Evolutionary conservation across 2,113 vertebrate genomes (phyloP).

Genomic region (Triplophysa siluroides): DNA sequence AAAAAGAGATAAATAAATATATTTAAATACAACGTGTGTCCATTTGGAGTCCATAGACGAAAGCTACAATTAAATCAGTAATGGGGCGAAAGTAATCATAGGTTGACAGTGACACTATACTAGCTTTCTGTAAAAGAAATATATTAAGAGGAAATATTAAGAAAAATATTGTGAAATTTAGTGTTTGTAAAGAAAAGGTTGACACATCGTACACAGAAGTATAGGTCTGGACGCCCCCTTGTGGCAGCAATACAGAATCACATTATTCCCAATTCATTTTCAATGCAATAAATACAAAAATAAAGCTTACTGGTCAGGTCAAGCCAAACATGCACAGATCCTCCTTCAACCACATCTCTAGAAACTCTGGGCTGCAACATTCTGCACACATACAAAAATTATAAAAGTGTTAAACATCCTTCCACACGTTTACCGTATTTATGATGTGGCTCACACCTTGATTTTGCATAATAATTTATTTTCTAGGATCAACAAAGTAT

Average conservation of each 20-base stretch:
- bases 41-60: not conserved
- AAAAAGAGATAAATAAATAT: not conserved
- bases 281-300: not conserved
- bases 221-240: not conserved
- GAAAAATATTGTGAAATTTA: not conserved
- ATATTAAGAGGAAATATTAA: not conserved
- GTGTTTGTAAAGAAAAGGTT: not conserved
- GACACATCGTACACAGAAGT: not conserved
- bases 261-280: not conserved
- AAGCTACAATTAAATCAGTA: not conserved
- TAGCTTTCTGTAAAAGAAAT: too few species aligned
- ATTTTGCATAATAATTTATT: too few species aligned
- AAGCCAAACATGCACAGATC: slow-evolving; percentile 77
- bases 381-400: slow-evolving; percentile 58
- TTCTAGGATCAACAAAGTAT: too few species aligned
- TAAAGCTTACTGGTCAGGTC: slow-evolving; percentile 73
- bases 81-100: too few species aligned
- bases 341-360: slow-evolving; percentile 70
- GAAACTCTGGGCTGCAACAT: slow-evolving; percentile 66
- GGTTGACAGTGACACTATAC: too few species aligned
- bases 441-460: too few species aligned
- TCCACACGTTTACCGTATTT: slow-evolving; percentile 13
- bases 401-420: not conserved
- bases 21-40: not conserved
- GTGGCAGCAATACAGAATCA: not conserved